Base-by-base conservation (phyloP, 2,888 invertebrate species). In the Ormyrus rosae region DNA sequence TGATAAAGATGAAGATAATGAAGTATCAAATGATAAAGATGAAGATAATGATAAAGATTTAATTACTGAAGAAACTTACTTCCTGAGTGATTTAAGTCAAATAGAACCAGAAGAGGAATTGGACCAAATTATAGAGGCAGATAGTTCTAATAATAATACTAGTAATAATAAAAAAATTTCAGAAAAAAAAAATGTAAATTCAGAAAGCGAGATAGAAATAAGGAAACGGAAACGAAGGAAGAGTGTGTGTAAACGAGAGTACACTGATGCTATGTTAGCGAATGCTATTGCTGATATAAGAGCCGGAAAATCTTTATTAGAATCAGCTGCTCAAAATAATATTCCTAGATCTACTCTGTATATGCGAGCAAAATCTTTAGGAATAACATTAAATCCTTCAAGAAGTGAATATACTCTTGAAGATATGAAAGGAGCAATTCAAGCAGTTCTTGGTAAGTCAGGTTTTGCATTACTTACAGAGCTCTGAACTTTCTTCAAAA, bases 281-380 rank as follows among this genome's bases (percentile, higher is more conserved):
- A 86, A 89, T 0, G 91, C 91, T 9, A 87, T 91, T 72, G 85
- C 86, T 55, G 91, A 91, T 81, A 84, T 91, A n/a, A 86, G 86
- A 55, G 82, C 86, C 1, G 91, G 91, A 0, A 87, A 87, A 61
- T 88, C 90, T 4, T 86, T 91, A 46, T 84, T 91, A 64, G 91
- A 91, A 78, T 89, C 91, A 61, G 87, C 91, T 7, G 86, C 87
- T 2, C 88, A 86, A 11, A 87, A 91, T 81, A 87, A 90, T 67
- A 91, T 91, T 79, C 91, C 91, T 4, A 88, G 91, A 19, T 91
- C 91, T 2, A 91, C 91, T 0, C 86, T 91, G 5, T 91, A 91
- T 53, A 90, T 91, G 86, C 85, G 91, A 67, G 91, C 91, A 13
- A 90, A 91, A 80, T 85, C 88, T 6, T 83, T 90, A 13, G 90